These are phyloP conservation scores for Cacajao melanocephalus DNA, from an alignment of 2,797 vertebrate genomes.

Conservation along the genomic window DNA sequence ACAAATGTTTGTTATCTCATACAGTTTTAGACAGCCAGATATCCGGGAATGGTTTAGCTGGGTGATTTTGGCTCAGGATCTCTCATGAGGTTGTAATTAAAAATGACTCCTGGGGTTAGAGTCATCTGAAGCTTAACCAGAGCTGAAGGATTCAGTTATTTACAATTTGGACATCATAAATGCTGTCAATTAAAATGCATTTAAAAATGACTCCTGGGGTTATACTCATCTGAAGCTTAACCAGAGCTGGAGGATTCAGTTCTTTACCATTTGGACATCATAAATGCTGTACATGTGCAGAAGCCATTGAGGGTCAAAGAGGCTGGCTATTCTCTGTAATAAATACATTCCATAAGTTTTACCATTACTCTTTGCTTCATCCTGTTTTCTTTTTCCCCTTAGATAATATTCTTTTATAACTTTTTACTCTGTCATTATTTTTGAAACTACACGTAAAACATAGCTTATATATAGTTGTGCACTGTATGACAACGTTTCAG, in stretches of 20 bases:
- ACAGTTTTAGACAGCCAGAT: neutral
- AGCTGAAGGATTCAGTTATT: neutral
- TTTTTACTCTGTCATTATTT: neutral
- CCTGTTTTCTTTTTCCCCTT: neutral
- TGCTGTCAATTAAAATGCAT: neutral
- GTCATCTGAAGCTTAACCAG: neutral
- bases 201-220: neutral
- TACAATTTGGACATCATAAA: neutral
- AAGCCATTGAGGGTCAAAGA: neutral
- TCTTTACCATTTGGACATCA: neutral
- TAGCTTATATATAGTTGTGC: neutral
- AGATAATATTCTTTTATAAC: neutral
- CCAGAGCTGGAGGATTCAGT: neutral
- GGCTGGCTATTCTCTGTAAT: neutral
- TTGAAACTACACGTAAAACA: neutral
- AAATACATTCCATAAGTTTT: neutral
- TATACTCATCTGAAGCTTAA: neutral
- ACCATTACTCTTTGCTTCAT: neutral
- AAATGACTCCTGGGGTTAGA: neutral
- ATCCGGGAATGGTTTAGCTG: neutral
- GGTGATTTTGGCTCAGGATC: neutral
- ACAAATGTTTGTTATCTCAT: neutral
- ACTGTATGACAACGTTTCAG: neutral
- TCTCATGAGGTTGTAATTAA: neutral
- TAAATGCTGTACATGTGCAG: neutral